Evolutionary conservation across 2,888 invertebrate species (phyloP).

Genomic region (Drosophila pegasa): DNA sequence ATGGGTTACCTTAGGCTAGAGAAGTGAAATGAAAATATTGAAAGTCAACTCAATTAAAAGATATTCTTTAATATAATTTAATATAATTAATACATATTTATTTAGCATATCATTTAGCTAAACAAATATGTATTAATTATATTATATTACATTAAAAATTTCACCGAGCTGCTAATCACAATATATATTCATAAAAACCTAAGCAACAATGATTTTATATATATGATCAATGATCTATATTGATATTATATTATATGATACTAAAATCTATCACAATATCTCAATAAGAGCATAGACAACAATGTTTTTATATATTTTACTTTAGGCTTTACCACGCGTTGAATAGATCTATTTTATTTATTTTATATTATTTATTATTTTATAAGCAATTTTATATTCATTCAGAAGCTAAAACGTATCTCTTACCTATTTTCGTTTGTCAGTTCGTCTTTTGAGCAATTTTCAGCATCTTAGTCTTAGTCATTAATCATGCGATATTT

Average conservation of each 20-base stretch:
- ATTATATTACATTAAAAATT: too few relatives aligned
- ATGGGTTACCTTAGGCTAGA: too few relatives aligned
- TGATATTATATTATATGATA: too few relatives aligned
- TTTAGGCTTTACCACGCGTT: too few relatives aligned
- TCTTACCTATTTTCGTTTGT: not conserved
- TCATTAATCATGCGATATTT: slow-evolving; percentile 5
- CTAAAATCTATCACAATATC: not conserved
- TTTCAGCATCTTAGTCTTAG: not conserved
- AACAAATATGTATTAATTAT: too few relatives aligned
- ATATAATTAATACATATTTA: too few relatives aligned
- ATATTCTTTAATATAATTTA: too few relatives aligned
- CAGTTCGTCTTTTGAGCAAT: not conserved
- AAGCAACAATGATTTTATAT: not conserved
- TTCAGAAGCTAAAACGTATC: not conserved
- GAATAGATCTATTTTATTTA: too few relatives aligned
- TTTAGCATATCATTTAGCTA: too few relatives aligned
- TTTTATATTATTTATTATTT: not conserved
- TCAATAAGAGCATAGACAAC: not conserved
- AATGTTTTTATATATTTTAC: not conserved
- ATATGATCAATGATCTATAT: too few relatives aligned
- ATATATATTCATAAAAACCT: not conserved
- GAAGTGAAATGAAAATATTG: too few relatives aligned
- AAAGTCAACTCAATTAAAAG: too few relatives aligned
- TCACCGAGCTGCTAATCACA: not conserved
- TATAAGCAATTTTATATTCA: not conserved